phyloP scores from a whole-genome alignment of 1,140 invertebrate genomes.

The Lordiphosa collinella region DNA sequence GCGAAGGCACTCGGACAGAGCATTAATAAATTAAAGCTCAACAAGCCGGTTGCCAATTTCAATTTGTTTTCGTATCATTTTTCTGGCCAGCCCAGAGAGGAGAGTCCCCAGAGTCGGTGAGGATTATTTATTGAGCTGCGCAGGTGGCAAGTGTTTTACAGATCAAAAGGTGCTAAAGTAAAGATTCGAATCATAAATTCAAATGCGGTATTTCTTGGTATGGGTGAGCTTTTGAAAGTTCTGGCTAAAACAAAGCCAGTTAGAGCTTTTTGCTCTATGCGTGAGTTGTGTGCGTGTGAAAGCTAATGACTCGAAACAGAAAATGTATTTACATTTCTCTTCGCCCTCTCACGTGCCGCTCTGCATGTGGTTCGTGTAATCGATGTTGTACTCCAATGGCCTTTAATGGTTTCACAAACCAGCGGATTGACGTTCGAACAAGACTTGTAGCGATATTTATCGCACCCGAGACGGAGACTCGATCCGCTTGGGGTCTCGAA shows the following conservation, averaged over 20 bases:
- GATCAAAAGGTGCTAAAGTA: background rate
- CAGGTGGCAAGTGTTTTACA: conserved; percentile 41
- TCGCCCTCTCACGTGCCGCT: conserved; percentile 3
- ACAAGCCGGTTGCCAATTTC: conserved; percentile 72
- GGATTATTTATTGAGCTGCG: conserved; percentile 64
- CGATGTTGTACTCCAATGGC: conserved; percentile 56
- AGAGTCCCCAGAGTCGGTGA: background rate
- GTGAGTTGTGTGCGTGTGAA: too few species aligned
- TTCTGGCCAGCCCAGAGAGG: conserved; percentile 3
- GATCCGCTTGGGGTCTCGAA: conserved; percentile 25
- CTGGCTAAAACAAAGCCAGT: too few species aligned
- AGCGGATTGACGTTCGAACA: conserved; percentile 33
- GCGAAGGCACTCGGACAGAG: conserved; percentile 16
- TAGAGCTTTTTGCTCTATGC: too few species aligned
- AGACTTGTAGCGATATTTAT: conserved; percentile 53
- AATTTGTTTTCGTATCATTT: conserved; percentile 74
- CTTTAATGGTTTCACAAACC: conserved; percentile 46
- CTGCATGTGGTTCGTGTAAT: conserved; percentile 61
- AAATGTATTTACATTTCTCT: background rate
- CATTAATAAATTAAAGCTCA: conserved; percentile 65
- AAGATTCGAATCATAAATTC: conserved; percentile 6
- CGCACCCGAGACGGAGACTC: conserved; percentile 30
- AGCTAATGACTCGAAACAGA: too few species aligned
- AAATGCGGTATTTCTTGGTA: too few species aligned
- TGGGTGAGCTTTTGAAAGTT: too few species aligned